Evolutionary conservation across 2,888 invertebrate genomes (phyloP).

Genomic region (Miltochrista miniata): DNA sequence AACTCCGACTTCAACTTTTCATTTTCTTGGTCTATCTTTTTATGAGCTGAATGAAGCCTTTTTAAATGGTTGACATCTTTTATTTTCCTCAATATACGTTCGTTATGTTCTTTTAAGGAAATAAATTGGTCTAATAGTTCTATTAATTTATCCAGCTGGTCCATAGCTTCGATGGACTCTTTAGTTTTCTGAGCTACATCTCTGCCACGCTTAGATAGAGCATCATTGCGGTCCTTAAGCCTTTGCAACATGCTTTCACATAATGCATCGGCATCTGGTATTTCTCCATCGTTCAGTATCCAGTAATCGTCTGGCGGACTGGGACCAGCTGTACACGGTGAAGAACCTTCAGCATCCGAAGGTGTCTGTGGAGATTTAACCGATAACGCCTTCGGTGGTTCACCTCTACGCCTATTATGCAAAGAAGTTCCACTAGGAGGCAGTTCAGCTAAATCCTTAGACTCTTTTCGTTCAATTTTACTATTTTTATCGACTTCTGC

Average conservation of each 20-base stretch:
- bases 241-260: conserved; percentile 73
- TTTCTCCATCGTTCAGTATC: conserved; percentile 53
- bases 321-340: conserved; percentile 69
- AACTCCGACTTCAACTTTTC: conserved; percentile 62
- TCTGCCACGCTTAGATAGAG: conserved; percentile 79
- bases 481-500: conserved; percentile 37
- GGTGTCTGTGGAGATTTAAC: conserved; percentile 67
- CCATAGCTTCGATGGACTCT: conserved; percentile 86
- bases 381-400: conserved; percentile 69
- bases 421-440: conserved; percentile 72
- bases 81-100: conserved; percentile 86
- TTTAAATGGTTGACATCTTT: conserved; percentile 89
- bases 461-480: conserved; percentile 40
- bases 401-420: conserved; percentile 73
- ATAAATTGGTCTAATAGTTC: conserved; percentile 90
- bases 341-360: conserved; percentile 73
- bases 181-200: conserved; percentile 82
- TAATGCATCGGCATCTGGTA: conserved; percentile 60
- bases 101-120: conserved; percentile 88
- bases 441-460: conserved; percentile 61
- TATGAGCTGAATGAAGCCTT: conserved; percentile 85
- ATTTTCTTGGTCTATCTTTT: conserved; percentile 73
- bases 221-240: conserved; percentile 67
- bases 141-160: conserved; percentile 91
- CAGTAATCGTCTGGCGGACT: conserved; percentile 67